Evolutionary conservation across 2,888 invertebrate genomes (phyloP).

Genomic region (Eustalomyia histrio): DNA sequence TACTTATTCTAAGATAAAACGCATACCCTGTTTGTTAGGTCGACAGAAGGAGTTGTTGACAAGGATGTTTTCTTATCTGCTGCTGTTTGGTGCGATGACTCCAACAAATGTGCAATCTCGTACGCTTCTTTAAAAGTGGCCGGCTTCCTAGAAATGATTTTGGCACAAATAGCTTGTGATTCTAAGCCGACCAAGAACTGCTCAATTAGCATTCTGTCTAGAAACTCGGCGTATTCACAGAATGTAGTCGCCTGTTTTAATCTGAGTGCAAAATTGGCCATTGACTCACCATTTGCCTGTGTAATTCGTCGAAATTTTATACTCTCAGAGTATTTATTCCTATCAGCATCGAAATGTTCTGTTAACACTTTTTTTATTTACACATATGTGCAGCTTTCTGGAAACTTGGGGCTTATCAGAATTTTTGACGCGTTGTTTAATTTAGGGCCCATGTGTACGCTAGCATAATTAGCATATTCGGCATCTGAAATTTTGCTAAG

Average conservation of each 20-base stretch:
- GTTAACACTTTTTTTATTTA: neutral
- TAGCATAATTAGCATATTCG: slow-evolving; percentile 3
- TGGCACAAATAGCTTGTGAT: slow-evolving; percentile 44
- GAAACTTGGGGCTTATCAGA: slow-evolving; percentile 5
- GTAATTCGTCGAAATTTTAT: slow-evolving; percentile 17
- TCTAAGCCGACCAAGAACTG: slow-evolving; percentile 57
- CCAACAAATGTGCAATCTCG: neutral
- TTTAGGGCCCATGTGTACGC: slow-evolving; percentile 10
- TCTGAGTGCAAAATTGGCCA: slow-evolving; percentile 24
- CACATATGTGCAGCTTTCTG: neutral
- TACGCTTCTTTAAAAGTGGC: slow-evolving; percentile 43
- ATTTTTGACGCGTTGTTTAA: slow-evolving; percentile 24
- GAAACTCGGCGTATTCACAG: slow-evolving; percentile 30
- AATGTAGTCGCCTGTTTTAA: slow-evolving; percentile 29
- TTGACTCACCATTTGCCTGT: slow-evolving; percentile 19
- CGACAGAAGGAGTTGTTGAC: neutral
- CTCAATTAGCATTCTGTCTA: slow-evolving; percentile 61
- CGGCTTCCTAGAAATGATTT: too few relatives aligned
- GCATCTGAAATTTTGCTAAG: neutral
- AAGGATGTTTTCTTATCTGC: neutral
- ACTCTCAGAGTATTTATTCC: slow-evolving; percentile 31
- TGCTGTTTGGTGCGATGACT: slow-evolving; percentile 12
- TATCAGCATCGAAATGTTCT: neutral
- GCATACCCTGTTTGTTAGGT: slow-evolving; percentile 11
- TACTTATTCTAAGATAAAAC: neutral